A percentile compares a stretch with the other conserved stretches of the same genome.
phyloP scores from a whole-genome alignment of 2,797 vertebrate genomes.

The Scolopax rusticola region DNA sequence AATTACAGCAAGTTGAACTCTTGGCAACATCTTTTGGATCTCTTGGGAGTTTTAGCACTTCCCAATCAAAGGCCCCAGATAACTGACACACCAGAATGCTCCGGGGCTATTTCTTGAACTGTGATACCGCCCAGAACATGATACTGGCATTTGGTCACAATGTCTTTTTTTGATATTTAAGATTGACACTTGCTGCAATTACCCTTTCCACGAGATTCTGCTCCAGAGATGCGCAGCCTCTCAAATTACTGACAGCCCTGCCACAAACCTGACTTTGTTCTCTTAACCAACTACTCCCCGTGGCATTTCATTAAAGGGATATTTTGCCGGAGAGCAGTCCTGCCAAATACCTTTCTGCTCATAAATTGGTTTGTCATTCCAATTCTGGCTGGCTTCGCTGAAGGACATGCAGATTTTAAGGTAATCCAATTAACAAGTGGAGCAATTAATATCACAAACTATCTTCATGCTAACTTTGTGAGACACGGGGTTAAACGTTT shows the following conservation, averaged over 20 bases:
- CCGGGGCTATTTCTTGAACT: constrained; percentile 66
- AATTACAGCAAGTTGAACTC: constrained; percentile 1
- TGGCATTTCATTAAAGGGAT: constrained; percentile 74
- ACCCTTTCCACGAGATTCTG: constrained; percentile 74
- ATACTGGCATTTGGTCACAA: constrained; percentile 58
- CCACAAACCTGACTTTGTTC: constrained; percentile 80
- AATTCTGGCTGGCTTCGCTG: constrained; percentile 38
- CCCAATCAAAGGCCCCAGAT: constrained; percentile 55
- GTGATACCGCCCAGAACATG: constrained; percentile 51
- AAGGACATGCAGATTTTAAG: constrained; percentile 43
- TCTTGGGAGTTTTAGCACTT: constrained; percentile 47
- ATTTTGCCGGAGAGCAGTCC: constrained; percentile 70
- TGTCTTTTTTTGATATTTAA: constrained; percentile 67
- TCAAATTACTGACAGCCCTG: constrained; percentile 74
- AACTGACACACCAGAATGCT: constrained; percentile 42
- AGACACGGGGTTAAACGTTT: constrained; percentile 23
- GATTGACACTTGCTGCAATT: constrained; percentile 73
- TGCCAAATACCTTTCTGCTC: constrained; percentile 68
- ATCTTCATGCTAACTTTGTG: neutral
- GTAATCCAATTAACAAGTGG: constrained; percentile 41
- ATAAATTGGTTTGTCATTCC: constrained; percentile 61
- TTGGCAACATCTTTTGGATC: constrained; percentile 18
- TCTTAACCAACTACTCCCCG: constrained; percentile 69
- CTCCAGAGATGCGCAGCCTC: constrained; percentile 63
- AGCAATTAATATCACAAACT: constrained; percentile 13